A percentile compares a stretch with the other conserved stretches of the same genome.
Evolutionary conservation across 2,113 vertebrate genomes (phyloP).

Genomic region (Odobenus rosmarus): DNA sequence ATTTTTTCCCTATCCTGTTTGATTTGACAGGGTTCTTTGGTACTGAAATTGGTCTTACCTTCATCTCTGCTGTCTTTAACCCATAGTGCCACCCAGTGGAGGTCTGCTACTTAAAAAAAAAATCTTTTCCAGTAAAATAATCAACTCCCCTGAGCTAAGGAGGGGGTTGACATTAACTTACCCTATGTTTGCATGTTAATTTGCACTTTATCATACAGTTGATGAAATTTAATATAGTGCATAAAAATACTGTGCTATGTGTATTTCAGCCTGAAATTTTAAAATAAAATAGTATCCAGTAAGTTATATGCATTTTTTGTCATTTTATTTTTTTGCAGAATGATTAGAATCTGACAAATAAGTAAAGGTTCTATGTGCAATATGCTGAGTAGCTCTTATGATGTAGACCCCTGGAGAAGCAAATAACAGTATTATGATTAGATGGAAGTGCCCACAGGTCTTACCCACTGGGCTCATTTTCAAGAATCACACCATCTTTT

Average conservation of each 20-base stretch:
- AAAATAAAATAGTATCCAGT: not conserved
- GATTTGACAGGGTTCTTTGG: not conserved
- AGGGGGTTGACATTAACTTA: not conserved
- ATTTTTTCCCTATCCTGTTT: not conserved
- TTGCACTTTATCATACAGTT: not conserved
- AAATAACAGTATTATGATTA: not conserved
- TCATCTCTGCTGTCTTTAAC: not conserved
- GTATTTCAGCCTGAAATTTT: not conserved
- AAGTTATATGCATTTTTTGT: not conserved
- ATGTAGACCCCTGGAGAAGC: not conserved
- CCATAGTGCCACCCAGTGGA: not conserved
- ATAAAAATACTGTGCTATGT: not conserved
- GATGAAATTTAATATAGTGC: not conserved
- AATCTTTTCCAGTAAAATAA: conserved; percentile 9
- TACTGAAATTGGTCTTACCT: not conserved
- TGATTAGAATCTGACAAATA: not conserved
- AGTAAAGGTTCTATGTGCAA: not conserved
- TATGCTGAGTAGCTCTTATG: not conserved
- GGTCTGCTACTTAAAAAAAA: not conserved
- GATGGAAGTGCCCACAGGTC: not conserved
- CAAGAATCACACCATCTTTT: not conserved
- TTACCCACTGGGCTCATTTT: not conserved
- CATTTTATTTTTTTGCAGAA: not conserved
- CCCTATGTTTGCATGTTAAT: not conserved
- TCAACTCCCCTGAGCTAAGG: not conserved